These are phyloP conservation scores for Urocitellus parryii DNA, from an alignment of 2,113 vertebrate species.

Conservation along the genomic window DNA sequence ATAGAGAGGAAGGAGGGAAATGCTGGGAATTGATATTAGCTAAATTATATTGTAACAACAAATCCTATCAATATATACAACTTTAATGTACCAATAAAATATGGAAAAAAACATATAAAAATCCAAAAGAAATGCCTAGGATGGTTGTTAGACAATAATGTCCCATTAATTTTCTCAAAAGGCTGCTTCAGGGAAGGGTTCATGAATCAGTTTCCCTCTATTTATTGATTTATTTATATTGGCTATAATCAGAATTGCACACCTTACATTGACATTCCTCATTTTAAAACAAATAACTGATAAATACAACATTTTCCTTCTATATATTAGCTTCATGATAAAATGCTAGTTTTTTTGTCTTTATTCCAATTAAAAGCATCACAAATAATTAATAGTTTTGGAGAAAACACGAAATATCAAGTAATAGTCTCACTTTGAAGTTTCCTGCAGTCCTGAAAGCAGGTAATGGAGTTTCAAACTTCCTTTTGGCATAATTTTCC, in stretches of 20 bases:
- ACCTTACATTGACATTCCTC: not conserved
- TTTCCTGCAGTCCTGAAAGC: not conserved
- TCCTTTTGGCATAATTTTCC: not conserved
- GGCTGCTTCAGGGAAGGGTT: not conserved
- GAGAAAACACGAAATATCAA: not conserved
- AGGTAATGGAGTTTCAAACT: not conserved
- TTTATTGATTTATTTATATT: not conserved
- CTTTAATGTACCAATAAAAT: too few relatives aligned
- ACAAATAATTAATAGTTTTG: not conserved
- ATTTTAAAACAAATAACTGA: not conserved
- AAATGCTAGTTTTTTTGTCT: conserved; percentile 59
- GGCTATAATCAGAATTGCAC: not conserved
- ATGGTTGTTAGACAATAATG: not conserved
- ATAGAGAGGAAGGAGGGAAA: too few relatives aligned
- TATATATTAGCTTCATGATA: not conserved
- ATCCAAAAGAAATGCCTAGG: not conserved
- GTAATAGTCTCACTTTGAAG: not conserved
- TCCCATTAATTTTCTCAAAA: not conserved
- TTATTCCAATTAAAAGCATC: conserved; percentile 7
- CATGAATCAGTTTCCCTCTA: not conserved
- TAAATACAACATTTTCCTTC: not conserved
- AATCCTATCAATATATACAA: too few relatives aligned
- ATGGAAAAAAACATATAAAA: too few relatives aligned
- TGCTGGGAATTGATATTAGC: too few relatives aligned
- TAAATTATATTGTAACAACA: too few relatives aligned